Conservation (phyloP, 2,888 invertebrate genomes). For the Malthinus flaveolus region DNA sequence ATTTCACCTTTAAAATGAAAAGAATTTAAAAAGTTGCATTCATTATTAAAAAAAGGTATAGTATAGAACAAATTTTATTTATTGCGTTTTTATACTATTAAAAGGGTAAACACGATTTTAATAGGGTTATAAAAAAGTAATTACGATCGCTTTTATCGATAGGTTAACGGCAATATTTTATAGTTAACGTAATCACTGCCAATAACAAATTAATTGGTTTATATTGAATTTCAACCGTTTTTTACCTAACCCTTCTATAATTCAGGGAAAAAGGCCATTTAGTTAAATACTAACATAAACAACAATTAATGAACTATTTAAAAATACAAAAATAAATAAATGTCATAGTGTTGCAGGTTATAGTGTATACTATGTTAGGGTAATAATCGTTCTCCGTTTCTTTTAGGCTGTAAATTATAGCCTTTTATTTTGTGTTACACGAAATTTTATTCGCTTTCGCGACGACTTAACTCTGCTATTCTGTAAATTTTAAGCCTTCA, state of each 20-base stretch:
- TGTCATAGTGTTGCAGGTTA: no score
- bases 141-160: constrained; percentile 27
- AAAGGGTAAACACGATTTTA: constrained; percentile 25
- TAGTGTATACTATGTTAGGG: no score
- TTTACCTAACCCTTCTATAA: neutral
- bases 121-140: constrained; percentile 30
- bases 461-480: no score
- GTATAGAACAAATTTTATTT: constrained; percentile 19
- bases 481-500: no score
- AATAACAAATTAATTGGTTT: constrained; percentile 23
- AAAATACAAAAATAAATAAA: no score
- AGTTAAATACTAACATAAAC: neutral
- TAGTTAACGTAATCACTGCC: constrained; percentile 28
- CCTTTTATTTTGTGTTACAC: no score
- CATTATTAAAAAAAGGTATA: constrained; percentile 16
- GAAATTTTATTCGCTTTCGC: no score
- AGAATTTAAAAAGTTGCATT: constrained; percentile 17
- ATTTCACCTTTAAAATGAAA: constrained; percentile 3
- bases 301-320: no score
- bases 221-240: constrained; percentile 4
- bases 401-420: no score
- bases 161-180: constrained; percentile 21
- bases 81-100: constrained; percentile 21
- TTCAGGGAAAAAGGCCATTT: neutral
- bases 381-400: no score